A percentile compares a stretch with the other conserved stretches of the same genome.
phyloP scores from a whole-genome alignment of 2,888 invertebrate species.

The Xiphydria camelus region DNA sequence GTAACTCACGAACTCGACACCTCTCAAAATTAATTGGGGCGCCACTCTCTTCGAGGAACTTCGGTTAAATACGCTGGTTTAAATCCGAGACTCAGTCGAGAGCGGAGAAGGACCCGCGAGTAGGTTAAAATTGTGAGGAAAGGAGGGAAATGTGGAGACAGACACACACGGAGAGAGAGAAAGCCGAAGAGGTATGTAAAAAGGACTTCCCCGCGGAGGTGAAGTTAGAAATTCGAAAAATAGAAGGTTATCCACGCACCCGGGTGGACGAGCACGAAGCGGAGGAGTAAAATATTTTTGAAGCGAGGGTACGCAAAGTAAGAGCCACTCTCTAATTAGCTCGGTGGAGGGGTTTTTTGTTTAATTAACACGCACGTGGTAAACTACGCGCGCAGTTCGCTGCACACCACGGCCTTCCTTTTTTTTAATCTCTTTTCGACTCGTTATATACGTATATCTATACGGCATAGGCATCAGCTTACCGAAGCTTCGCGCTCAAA shows the following conservation, averaged over 20 bases:
- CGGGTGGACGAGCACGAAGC: background rate
- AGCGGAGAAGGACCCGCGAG: too few relatives aligned
- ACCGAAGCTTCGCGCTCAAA: conserved; percentile 31
- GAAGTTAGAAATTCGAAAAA: background rate
- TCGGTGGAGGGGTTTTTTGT: conserved; percentile 45
- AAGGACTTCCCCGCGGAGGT: too few relatives aligned
- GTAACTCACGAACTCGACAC: too few relatives aligned
- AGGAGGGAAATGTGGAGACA: conserved; percentile 19
- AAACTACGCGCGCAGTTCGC: conserved; percentile 27
- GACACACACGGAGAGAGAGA: too few relatives aligned
- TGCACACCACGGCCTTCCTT: conserved; percentile 4
- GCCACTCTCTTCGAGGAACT: too few relatives aligned
- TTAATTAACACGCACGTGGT: conserved; percentile 46
- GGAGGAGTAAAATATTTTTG: conserved; percentile 33
- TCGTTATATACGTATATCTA: conserved; percentile 27
- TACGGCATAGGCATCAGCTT: conserved; percentile 37
- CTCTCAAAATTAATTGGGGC: too few relatives aligned
- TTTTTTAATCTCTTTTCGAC: background rate
- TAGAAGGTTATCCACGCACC: background rate
- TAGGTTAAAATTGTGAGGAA: too few relatives aligned
- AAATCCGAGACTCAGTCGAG: too few relatives aligned
- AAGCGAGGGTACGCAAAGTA: conserved; percentile 29
- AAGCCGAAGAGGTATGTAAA: too few relatives aligned
- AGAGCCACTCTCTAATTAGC: conserved; percentile 45
- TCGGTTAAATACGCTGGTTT: too few relatives aligned